Percentiles rank a stretch among this genome's conserved stretches.
phyloP scores from a whole-genome alignment of 2,888 invertebrate species.

The Catocala nupta region DNA sequence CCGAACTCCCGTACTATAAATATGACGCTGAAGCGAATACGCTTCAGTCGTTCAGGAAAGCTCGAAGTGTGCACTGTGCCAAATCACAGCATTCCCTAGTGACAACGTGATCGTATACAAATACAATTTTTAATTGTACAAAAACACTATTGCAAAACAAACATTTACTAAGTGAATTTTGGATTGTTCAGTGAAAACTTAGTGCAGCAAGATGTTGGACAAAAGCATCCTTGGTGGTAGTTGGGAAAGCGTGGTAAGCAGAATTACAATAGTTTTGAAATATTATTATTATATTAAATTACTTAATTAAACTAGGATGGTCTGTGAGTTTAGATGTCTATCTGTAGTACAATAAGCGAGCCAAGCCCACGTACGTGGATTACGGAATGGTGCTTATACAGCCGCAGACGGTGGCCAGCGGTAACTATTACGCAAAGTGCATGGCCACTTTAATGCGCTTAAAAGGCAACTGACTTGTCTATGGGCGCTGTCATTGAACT shows the following conservation, averaged over 20 bases:
- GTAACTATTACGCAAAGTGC: constrained; percentile 78
- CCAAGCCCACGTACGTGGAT: constrained; percentile 52
- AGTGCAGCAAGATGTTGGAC: constrained; percentile 77
- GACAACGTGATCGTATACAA: constrained; percentile 75
- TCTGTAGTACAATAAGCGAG: constrained; percentile 35
- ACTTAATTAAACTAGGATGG: constrained; percentile 18
- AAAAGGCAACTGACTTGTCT: constrained; percentile 80
- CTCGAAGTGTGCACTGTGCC: constrained; percentile 77
- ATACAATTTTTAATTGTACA: constrained; percentile 56
- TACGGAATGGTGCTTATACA: constrained; percentile 58
- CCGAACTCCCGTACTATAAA: constrained; percentile 74
- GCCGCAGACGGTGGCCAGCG: constrained; percentile 36
- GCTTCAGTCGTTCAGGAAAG: constrained; percentile 83
- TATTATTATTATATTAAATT: constrained; percentile 8
- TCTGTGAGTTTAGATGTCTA: constrained; percentile 16
- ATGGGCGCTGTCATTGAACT: constrained; percentile 81
- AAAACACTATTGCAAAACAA: constrained; percentile 45
- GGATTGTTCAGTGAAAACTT: constrained; percentile 54
- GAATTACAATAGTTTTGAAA: constrained; percentile 10
- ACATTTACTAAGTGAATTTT: constrained; percentile 56
- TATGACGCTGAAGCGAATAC: constrained; percentile 74
- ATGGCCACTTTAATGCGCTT: constrained; percentile 74
- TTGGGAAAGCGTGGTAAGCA: constrained; percentile 85
- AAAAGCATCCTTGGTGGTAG: constrained; percentile 80
- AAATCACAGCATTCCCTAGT: constrained; percentile 68